phyloP scores from a whole-genome alignment of 2,888 invertebrate genomes.

The Linyphia triangularis region DNA sequence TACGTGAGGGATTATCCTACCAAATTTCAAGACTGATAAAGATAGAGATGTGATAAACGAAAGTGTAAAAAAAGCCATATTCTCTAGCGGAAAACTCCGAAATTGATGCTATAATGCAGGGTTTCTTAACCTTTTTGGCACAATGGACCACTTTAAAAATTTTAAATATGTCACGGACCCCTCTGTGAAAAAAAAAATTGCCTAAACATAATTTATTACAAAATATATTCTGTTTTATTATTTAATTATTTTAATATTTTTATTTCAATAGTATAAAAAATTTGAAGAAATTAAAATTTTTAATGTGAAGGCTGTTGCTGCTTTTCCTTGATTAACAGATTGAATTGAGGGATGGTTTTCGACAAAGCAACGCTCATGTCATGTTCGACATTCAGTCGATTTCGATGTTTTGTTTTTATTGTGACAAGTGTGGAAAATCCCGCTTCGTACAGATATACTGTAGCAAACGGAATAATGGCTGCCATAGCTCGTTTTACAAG shows the following conservation, averaged over 20 bases:
- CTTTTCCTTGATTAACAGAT: conserved; percentile 50
- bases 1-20: too few relatives aligned
- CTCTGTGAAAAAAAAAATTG: conserved; percentile 53
- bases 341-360: conserved; percentile 55
- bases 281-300: conserved; percentile 31
- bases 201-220: too few relatives aligned
- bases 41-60: too few relatives aligned
- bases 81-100: too few relatives aligned
- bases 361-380: conserved; percentile 48
- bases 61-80: too few relatives aligned
- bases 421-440: conserved; percentile 45
- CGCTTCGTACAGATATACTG: conserved; percentile 39
- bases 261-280: background rate
- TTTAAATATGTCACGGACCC: conserved; percentile 57
- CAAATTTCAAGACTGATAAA: too few relatives aligned
- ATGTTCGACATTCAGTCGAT: conserved; percentile 56
- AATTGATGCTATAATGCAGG: too few relatives aligned
- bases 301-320: conserved; percentile 50
- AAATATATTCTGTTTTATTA: too few relatives aligned
- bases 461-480: conserved; percentile 55
- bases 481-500: conserved; percentile 49
- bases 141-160: conserved; percentile 61
- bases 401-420: conserved; percentile 51
- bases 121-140: conserved; percentile 63
- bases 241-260: background rate